Conservation (phyloP, 2,113 vertebrate genomes). For the Morone saxatilis region DNA sequence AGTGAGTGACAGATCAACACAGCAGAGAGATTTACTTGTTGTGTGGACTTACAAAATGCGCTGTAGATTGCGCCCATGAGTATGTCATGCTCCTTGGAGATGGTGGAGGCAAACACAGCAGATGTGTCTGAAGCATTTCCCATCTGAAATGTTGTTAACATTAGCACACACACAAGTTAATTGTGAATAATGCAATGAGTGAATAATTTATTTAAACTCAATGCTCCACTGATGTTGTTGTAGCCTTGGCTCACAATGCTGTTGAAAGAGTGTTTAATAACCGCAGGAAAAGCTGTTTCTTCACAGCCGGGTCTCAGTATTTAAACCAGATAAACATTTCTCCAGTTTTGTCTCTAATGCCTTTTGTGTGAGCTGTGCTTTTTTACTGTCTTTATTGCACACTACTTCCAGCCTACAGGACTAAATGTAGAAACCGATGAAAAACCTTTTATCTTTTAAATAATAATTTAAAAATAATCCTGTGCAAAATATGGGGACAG, state of each 20-base stretch:
- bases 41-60: slow-evolving; percentile 84
- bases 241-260: neutral
- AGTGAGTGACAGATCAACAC: neutral
- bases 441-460: slow-evolving; percentile 19
- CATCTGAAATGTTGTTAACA: slow-evolving; percentile 81
- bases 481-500: slow-evolving; percentile 25
- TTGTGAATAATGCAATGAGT: neutral
- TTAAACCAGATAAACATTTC: neutral
- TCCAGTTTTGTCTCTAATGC: slow-evolving; percentile 2
- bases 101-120: slow-evolving; percentile 82
- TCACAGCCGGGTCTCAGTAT: neutral
- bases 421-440: slow-evolving; percentile 37
- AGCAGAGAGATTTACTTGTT: neutral
- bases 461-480: slow-evolving; percentile 44
- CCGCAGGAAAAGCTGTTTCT: neutral
- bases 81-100: slow-evolving; percentile 86
- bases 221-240: neutral
- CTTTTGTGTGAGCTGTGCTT: neutral
- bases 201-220: neutral
- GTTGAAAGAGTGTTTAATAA: neutral
- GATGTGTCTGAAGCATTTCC: slow-evolving; percentile 83
- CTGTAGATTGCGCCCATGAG: slow-evolving; percentile 87
- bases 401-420: neutral
- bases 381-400: neutral
- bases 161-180: neutral